phyloP scores from a whole-genome alignment of 2,113 vertebrate genomes.

The Clarias magur region DNA sequence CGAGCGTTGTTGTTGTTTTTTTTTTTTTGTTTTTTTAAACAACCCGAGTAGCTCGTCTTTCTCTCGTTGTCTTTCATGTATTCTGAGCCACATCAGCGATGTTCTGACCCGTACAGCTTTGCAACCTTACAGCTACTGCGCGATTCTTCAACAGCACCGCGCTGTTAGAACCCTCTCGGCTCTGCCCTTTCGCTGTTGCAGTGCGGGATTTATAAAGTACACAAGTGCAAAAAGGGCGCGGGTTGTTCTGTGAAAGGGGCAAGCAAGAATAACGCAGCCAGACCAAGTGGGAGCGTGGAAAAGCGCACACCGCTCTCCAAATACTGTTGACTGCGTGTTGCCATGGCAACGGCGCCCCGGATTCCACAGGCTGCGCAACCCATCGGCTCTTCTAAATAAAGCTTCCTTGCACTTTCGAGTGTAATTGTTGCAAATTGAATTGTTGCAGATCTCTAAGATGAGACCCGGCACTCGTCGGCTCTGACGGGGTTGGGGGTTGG shows the following conservation, averaged over 20 bases:
- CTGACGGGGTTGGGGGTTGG: conserved; percentile 13
- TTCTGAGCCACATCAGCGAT: conserved; percentile 33
- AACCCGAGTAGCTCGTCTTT: neutral
- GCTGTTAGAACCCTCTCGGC: conserved; percentile 26
- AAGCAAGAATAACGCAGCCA: conserved; percentile 63
- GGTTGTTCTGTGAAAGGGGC: conserved; percentile 44
- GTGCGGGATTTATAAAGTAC: conserved; percentile 44
- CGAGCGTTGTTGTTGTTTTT: neutral
- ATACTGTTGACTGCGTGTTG: conserved; percentile 79
- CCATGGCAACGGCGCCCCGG: conserved; percentile 72
- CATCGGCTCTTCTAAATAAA: conserved; percentile 79
- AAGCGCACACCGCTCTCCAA: conserved; percentile 60
- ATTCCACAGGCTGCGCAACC: conserved; percentile 72
- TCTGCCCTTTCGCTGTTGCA: conserved; percentile 34
- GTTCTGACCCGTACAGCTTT: conserved; percentile 29
- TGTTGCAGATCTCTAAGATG: conserved; percentile 22
- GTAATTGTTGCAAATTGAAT: conserved; percentile 53
- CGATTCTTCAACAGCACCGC: conserved; percentile 21
- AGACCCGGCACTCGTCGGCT: conserved; percentile 16
- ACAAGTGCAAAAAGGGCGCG: conserved; percentile 64
- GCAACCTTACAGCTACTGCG: conserved; percentile 25
- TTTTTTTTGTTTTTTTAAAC: neutral
- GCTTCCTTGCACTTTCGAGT: conserved; percentile 64
- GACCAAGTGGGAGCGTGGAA: conserved; percentile 66
- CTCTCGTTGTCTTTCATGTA: conserved; percentile 27